Evolutionary conservation across 2,797 vertebrate species (phyloP), one percentile per base, ranked within the genome.

Genomic region (Anguilla marmorata): DNA sequence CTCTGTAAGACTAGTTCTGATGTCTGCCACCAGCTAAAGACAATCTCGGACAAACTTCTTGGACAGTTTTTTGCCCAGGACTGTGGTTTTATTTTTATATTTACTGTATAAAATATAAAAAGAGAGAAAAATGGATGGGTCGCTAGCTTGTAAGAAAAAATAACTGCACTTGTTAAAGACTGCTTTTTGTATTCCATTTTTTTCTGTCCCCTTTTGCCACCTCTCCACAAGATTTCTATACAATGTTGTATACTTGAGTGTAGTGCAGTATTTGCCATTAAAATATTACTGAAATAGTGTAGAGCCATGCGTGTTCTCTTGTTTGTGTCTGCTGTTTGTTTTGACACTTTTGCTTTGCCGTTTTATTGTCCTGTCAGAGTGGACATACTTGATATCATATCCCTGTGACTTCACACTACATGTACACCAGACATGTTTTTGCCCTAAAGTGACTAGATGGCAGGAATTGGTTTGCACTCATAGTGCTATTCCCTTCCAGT

Each of bases 201-300:
- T 91, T 90, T 37, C 91, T 95, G 93, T 94, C 89, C 92, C 91
- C 90, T 91, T 69, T 33, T 21, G 92, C 93, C 92, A 92, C 87
- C 85, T 82, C 74, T 93, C 93, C 91, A 74, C 91, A 94, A 92
- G 92, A 94, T 93, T 95, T 95, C 94, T 94, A 94, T 94, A 85
- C 91, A 89, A 94, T 94, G 95, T 94, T 96, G 96, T 97, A 95
- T 92, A 93, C 91, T 94, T 94, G 95, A 94, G 93, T 95, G 95
- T 96, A 96, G 96, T 93, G 88, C 94, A 92, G 95, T 96, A 94
- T 96, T 96, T 96, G 94, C 90, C 94, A 96, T 97, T 97, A 97
- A 97, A 97, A 92, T 91, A 91, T 92, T 91, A 90, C 94, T 95
- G 94, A 93, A 96, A 95, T 94, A 96, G 91, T n/a, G 45, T 82